These are phyloP conservation scores for Pangasius sanitwongsei DNA, from an alignment of 2,797 vertebrate species.

Conservation along the genomic window DNA sequence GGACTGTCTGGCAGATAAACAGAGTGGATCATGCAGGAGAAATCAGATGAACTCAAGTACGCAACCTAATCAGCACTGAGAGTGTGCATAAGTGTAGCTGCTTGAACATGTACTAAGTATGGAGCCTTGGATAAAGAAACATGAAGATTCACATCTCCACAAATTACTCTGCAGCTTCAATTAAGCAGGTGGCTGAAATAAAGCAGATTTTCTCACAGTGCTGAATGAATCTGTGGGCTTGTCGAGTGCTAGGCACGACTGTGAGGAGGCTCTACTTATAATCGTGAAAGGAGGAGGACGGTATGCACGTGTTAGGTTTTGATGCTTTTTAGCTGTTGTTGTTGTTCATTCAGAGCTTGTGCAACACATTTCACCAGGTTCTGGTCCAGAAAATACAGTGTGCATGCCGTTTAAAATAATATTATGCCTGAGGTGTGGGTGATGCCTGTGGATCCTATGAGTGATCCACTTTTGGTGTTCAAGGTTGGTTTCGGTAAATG, in stretches of 20 bases:
- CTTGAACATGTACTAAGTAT: conserved; percentile 4
- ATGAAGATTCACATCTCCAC: background rate
- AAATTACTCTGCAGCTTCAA: background rate
- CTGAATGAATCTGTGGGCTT: background rate
- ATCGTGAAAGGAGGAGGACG: background rate
- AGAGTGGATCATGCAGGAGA: background rate
- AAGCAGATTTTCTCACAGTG: background rate
- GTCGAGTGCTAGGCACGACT: background rate
- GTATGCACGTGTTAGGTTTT: background rate
- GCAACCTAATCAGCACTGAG: background rate
- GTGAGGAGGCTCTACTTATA: background rate
- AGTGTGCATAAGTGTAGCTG: background rate
- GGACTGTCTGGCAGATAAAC: background rate
- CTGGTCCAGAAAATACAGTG: background rate
- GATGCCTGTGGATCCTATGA: background rate
- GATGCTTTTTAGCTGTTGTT: background rate
- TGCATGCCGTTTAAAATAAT: background rate
- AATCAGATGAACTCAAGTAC: background rate
- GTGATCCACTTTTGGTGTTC: background rate
- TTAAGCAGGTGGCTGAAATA: conserved; percentile 3
- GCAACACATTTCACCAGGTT: background rate
- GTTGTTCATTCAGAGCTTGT: background rate
- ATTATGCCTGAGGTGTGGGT: background rate
- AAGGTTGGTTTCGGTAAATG: background rate
- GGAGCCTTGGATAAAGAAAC: too few species aligned